Evolutionary conservation across 2,888 invertebrate genomes (phyloP).

Genomic region (Limenitis camilla): DNA sequence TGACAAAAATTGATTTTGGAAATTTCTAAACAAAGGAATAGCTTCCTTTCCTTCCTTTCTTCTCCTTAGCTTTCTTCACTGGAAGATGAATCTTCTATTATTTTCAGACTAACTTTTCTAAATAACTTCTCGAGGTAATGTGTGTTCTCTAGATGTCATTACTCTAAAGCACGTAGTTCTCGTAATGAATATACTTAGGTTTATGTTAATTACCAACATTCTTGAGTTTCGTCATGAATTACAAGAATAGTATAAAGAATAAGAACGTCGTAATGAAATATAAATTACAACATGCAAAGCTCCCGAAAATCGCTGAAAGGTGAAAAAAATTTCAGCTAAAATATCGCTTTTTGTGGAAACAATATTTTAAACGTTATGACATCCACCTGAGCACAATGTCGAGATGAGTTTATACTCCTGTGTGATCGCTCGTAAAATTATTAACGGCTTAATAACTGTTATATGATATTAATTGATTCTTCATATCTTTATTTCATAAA

Average conservation of each 20-base stretch:
- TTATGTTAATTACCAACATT: conserved; percentile 16
- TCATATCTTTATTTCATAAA: not conserved
- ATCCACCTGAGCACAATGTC: conserved; percentile 37
- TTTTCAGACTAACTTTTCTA: not conserved
- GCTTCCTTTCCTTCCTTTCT: too few species aligned
- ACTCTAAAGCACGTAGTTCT: conserved; percentile 13
- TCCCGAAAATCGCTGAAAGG: conserved; percentile 38
- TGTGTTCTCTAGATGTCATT: conserved; percentile 4
- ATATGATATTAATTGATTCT: not conserved
- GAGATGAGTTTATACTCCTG: conserved; percentile 8
- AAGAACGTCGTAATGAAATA: conserved; percentile 61
- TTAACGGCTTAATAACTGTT: conserved; percentile 1
- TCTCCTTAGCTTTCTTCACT: too few species aligned
- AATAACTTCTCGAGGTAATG: conserved; percentile 2
- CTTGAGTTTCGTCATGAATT: conserved; percentile 23
- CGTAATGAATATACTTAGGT: conserved; percentile 8
- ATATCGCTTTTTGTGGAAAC: conserved; percentile 45
- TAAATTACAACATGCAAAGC: conserved; percentile 60
- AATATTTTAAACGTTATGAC: conserved; percentile 28
- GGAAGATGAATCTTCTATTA: too few species aligned
- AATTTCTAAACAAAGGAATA: too few species aligned
- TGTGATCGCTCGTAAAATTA: conserved; percentile 3
- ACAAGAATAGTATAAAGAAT: conserved; percentile 43
- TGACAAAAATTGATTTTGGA: too few species aligned
- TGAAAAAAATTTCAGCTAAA: conserved; percentile 53